These are phyloP conservation scores for Nematolebias whitei DNA, from an alignment of 2,113 vertebrate species.

Conservation along the genomic window DNA sequence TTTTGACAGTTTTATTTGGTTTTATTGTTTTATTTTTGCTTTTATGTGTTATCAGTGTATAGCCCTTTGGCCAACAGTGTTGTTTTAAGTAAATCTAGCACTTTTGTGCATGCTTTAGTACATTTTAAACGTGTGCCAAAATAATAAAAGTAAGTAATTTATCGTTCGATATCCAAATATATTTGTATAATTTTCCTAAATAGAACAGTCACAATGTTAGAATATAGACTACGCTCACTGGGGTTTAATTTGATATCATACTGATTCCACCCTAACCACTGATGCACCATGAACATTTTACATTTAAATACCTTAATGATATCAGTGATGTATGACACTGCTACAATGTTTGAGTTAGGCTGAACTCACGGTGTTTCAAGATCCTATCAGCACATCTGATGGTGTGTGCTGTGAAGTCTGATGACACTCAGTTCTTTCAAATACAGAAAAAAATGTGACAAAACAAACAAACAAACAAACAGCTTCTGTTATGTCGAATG, in stretches of 20 bases:
- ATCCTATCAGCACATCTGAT: background rate
- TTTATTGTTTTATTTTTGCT: too few relatives aligned
- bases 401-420: slow-evolving; percentile 15
- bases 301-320: background rate
- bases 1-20: too few relatives aligned
- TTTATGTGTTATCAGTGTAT: too few relatives aligned
- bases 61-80: too few relatives aligned
- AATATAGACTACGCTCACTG: background rate
- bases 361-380: background rate
- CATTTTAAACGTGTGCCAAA: too few relatives aligned
- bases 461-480: background rate
- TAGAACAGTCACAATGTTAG: background rate
- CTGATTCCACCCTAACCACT: background rate
- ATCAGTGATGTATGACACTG: too few relatives aligned
- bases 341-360: background rate
- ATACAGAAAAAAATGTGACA: background rate
- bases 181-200: background rate
- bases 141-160: too few relatives aligned
- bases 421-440: slow-evolving; percentile 2
- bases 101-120: too few relatives aligned
- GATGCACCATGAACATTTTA: background rate
- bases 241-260: background rate
- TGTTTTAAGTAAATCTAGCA: too few relatives aligned
- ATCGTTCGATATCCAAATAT: too few relatives aligned
- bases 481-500: slow-evolving; percentile 26